Evolutionary conservation across 1,140 invertebrate genomes (phyloP).

Genomic region (Agrilus planipennis): DNA sequence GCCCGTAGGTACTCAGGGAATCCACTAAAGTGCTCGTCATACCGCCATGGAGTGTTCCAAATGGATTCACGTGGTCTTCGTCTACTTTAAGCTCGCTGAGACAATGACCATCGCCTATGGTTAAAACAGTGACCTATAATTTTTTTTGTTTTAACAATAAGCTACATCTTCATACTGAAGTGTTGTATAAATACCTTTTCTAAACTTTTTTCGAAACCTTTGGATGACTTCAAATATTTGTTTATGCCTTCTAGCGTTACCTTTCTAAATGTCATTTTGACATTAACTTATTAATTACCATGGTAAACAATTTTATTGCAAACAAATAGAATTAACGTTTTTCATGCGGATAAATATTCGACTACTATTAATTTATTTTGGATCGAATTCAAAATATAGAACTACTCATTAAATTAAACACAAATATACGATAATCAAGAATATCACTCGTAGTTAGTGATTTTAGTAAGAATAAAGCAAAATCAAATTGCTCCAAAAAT

Average conservation of each 20-base stretch:
- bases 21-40: constrained; percentile 74
- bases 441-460: no score
- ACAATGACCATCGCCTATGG: constrained; percentile 52
- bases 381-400: no score
- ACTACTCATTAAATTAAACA: no score
- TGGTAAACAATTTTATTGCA: no score
- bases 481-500: no score
- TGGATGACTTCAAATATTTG: neutral
- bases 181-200: neutral
- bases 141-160: neutral
- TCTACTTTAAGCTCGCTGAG: constrained; percentile 64
- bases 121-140: constrained; percentile 44
- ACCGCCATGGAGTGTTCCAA: constrained; percentile 72
- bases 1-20: constrained; percentile 65
- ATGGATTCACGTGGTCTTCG: constrained; percentile 62
- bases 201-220: neutral
- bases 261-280: neutral
- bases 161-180: neutral
- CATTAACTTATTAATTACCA: neutral
- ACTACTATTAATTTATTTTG: no score
- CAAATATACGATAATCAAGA: no score
- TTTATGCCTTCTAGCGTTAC: neutral
- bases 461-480: no score
- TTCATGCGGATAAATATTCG: no score
- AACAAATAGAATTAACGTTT: no score